Evolutionary conservation across 92 coral and sea anemone species (phyloP), one percentile per base, ranked within the genome.

Genomic region (Pocillopora meandrina): DNA sequence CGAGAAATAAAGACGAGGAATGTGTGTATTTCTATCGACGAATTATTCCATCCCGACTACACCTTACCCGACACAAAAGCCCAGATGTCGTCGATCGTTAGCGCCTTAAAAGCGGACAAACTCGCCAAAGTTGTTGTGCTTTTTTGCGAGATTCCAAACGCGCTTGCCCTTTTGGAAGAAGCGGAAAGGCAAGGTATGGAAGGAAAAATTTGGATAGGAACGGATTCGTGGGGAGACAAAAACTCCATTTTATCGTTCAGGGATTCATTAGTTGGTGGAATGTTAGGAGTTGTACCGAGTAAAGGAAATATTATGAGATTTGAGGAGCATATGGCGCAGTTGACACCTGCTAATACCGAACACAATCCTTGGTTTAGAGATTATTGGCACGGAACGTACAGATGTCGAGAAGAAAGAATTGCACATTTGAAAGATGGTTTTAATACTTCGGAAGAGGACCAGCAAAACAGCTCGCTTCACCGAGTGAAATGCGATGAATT

Each of bases 201-300:
- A 1, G 97, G 93, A 31, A 97, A 97, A 89, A 97, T 87, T 3
- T 97, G 98, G 98, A 97, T 97, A 56, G 99, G 95, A 9, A 82
- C 99, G 17, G 99, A 97, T 68, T 93, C 98, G 0, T 97, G 99
- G 99, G 99, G 99, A 11, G 98, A 91, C 69, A 94, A 85, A 56
- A 81, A 80, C 1, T 82, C 85, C 14, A 80, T 92, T 31, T 87
- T 92, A 18, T 86, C 93, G 65, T 81, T 92, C 67, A 87, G 80
- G 18, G 84, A 86, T 19, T 89, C 95, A 2, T 87, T 88, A 1
- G 92, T 97, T 5, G 95, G 98, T 65, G 99, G 98, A 4, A 86
- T 92, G 93, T 80, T 97, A 42, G 98, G 98, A 13, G 92, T 97
- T 36, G 76, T 97, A 18, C 98, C 99, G 2, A 90, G 95, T 84